phyloP scores from a whole-genome alignment of 1,140 invertebrate genomes.

The Drosophila cardini region DNA sequence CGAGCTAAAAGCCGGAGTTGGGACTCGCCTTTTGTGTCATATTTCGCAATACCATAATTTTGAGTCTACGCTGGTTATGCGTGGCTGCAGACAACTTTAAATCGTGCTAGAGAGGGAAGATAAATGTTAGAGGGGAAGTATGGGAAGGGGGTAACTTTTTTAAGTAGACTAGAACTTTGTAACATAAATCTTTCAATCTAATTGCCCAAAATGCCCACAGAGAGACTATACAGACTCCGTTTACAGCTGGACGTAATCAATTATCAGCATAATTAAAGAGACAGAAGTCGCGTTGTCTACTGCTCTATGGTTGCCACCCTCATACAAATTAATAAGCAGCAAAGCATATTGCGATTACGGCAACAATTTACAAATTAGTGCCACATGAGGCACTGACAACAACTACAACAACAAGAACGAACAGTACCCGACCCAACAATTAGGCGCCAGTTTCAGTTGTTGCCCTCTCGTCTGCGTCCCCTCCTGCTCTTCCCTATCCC shows the following conservation, averaged over 20 bases:
- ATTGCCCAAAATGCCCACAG: slow-evolving; percentile 51
- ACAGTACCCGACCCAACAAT: slow-evolving; percentile 48
- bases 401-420: slow-evolving; percentile 10
- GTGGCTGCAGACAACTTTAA: slow-evolving; percentile 54
- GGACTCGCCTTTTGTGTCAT: slow-evolving; percentile 73
- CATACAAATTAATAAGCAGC: slow-evolving; percentile 76
- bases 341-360: slow-evolving; percentile 72
- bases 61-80: slow-evolving; percentile 62
- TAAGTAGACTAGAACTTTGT: slow-evolving; percentile 29
- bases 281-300: slow-evolving; percentile 40
- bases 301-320: slow-evolving; percentile 52
- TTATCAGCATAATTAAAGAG: slow-evolving; percentile 71
- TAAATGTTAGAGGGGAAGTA: too few species aligned
- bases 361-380: slow-evolving; percentile 82
- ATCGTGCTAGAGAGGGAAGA: background rate
- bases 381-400: slow-evolving; percentile 71
- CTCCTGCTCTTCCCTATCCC: background rate
- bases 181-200: slow-evolving; percentile 65
- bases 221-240: slow-evolving; percentile 6
- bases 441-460: slow-evolving; percentile 59
- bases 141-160: background rate
- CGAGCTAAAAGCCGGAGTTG: slow-evolving; percentile 12
- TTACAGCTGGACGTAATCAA: slow-evolving; percentile 60
- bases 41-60: slow-evolving; percentile 80
- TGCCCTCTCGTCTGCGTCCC: background rate